Evolutionary conservation across 2,888 invertebrate species (phyloP), one percentile per base, ranked within the genome.

Genomic region (Netelia fuscicornis): DNA sequence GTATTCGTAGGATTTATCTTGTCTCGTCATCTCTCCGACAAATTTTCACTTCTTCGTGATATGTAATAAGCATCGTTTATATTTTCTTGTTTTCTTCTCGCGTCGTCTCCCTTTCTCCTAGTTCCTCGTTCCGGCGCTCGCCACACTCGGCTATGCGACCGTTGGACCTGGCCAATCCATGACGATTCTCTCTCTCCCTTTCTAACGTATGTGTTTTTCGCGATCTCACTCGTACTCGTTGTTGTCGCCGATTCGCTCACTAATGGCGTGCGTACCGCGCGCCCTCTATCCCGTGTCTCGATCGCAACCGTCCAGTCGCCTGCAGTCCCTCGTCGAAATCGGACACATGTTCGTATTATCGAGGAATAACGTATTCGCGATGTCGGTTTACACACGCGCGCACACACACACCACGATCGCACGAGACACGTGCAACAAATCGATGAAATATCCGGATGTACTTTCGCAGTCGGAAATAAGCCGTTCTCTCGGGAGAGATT

Each of bases 271-370:
- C 67, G 13, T 62, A 54, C 54, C 42, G 54, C 37, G 54, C 71
- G 68, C 82, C 68, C 60, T 76, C 64, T 76, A 79, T 60, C 86
- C 84, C 80, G 81, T 85, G 75, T 74, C 78, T 62, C 81, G 78
- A 83, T 75, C 58, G 17, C 71, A 78, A 30, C 70, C 56, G 62
- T 82, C 81, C 81, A 81, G 60, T 74, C 81, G 81, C 77, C 80
- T 76, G 67, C 76, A 72, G 11, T 65, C 67, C 56, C 52, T 68
- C 60, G 77, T 81, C 71, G 80, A 70, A 52, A 23, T 44, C 42
- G 60, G 48, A 30, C 58, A 20, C 56, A 81, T 60, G 44, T 60
- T 72, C 25, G 67, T 20, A 42, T 44, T n/a, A 44, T n/a, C 10
- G 48, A 23, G 13, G 72, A 58, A 62, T 9, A 25, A 25, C 56